Base-by-base conservation (phyloP, 2,888 invertebrate species). In the Tricholauxania praeusta region DNA sequence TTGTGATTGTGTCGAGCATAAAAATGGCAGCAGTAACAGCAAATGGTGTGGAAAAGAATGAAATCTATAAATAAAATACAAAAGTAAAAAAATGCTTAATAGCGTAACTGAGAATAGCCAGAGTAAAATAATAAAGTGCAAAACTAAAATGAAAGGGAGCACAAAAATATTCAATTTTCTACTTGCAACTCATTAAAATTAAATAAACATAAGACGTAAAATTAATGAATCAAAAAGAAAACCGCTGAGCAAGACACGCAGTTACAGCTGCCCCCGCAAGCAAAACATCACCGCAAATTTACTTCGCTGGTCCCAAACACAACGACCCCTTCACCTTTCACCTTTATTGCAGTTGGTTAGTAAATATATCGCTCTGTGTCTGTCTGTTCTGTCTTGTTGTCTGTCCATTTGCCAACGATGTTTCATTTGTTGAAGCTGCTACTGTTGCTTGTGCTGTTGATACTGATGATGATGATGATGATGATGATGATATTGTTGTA, bases 131-230 rank as follows among this genome's bases (percentile, higher is more conserved):
- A 55, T 12, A 14, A 53, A 49, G 22, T 4, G 49, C 22, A 48
- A 15, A 64, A 4, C 28, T 28, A 28, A 48, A 63, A n/a, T 1
- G 15, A n/a, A 19, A 48, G 15, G n/a, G 47, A 62, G 63, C 10
- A 39, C 39, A 32, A 77, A 78, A 79, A 80, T 80, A 83, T 84
- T 84, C 83, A 81, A 82, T 84, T 82, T 39, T 80, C 72, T 79
- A 75, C 8, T 75, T 76, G 73, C 76, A 75, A 79, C 81, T 84
- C 82, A 83, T 83, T 83, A 83, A 83, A 82, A 82, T 83, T 81
- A 82, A 83, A 83, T 83, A 81, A 67, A 68, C 65, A 72, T 63
- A 75, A 66, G 72, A 73, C 49, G 64, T 57, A 76, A 72, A 74
- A 74, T 68, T 53, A 55, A 68, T 19, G 49, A 68, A 52, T 65